These are phyloP conservation scores for Gorilla gorilla DNA, from an alignment of 2,113 vertebrate species.

Conservation along the genomic window DNA sequence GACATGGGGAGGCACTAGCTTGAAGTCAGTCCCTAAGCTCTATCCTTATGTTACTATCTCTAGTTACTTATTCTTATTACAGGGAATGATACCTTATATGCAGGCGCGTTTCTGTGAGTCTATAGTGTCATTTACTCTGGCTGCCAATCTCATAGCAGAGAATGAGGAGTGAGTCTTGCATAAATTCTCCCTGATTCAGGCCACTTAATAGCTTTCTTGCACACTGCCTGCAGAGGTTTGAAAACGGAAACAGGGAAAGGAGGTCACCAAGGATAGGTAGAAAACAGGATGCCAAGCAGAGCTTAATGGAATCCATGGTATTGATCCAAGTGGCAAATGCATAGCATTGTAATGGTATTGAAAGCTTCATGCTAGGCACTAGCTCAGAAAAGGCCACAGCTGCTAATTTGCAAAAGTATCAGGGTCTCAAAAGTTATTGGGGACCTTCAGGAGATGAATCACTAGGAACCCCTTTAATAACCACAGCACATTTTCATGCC, in stretches of 20 bases:
- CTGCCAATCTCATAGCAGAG: background rate
- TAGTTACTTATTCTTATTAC: background rate
- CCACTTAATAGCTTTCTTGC: background rate
- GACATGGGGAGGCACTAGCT: too few relatives aligned
- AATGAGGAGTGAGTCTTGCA: background rate
- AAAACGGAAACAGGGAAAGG: background rate
- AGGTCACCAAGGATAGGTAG: background rate
- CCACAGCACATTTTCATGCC: background rate
- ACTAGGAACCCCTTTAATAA: background rate
- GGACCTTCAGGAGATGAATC: background rate
- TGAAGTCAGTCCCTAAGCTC: background rate
- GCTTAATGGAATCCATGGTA: constrained; percentile 7
- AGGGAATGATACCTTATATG: background rate
- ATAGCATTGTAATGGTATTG: background rate
- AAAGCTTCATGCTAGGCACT: background rate
- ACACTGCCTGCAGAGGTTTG: background rate
- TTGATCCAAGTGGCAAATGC: constrained; percentile 40
- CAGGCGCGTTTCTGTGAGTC: background rate
- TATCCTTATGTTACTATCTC: background rate
- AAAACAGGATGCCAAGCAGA: background rate
- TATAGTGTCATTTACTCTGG: background rate
- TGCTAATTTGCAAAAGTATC: constrained; percentile 48
- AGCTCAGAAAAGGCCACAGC: constrained; percentile 36
- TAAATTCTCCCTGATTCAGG: background rate
- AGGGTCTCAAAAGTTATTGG: constrained; percentile 9